Conservation (phyloP, 2,888 invertebrate genomes). For the Netelia melanura region DNA sequence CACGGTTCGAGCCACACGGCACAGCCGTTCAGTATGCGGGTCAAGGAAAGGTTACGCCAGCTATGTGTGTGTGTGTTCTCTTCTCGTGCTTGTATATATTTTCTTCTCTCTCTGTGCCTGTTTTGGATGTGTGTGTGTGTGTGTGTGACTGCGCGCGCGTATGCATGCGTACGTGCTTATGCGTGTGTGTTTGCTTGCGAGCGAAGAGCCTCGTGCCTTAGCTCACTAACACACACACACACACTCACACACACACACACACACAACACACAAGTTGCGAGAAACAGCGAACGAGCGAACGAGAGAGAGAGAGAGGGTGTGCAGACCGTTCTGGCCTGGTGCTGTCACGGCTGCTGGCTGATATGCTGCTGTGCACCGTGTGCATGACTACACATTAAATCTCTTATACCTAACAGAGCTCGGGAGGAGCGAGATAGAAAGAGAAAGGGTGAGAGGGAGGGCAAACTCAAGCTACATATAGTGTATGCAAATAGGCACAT, state of each 20-base stretch:
- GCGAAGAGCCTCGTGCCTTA: conserved; percentile 70
- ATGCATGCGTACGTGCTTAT: background rate
- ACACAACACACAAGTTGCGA: conserved; percentile 71
- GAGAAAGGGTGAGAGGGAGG: conserved; percentile 24
- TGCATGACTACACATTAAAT: conserved; percentile 81
- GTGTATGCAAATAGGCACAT: background rate
- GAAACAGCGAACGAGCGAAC: conserved; percentile 33
- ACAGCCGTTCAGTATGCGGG: conserved; percentile 88
- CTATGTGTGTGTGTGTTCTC: conserved; percentile 71
- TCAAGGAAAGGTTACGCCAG: conserved; percentile 87
- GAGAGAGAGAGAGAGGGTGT: conserved; percentile 24
- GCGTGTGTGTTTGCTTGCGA: conserved; percentile 41
- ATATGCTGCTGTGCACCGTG: conserved; percentile 68
- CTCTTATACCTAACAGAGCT: conserved; percentile 62
- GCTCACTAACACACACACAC: conserved; percentile 75
- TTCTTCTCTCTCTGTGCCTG: background rate
- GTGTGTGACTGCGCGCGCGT: background rate
- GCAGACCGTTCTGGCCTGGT: conserved; percentile 62
- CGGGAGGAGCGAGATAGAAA: conserved; percentile 45
- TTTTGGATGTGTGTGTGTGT: background rate
- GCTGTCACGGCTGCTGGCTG: conserved; percentile 59
- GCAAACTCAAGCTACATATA: background rate
- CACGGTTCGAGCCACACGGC: conserved; percentile 88
- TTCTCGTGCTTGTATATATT: conserved; percentile 39
- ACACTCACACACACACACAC: conserved; percentile 78